A percentile compares a stretch with the other conserved stretches of the same genome.
phyloP scores from a whole-genome alignment of 2,888 invertebrate genomes.

The Cephus nigrinus region DNA sequence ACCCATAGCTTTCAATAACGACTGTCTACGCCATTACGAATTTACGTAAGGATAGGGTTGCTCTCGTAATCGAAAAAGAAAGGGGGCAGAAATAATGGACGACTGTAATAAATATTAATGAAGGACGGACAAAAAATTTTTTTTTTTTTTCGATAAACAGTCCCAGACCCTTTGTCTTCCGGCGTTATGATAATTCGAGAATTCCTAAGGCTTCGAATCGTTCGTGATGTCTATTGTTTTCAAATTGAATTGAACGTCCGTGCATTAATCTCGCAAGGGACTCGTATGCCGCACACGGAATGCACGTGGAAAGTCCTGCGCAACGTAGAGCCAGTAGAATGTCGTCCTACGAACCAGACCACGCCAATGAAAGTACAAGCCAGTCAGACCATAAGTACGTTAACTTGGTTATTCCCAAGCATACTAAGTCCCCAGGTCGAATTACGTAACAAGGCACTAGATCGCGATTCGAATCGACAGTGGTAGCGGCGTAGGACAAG shows the following conservation, averaged over 20 bases:
- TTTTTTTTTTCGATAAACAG: neutral
- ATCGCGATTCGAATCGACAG: neutral
- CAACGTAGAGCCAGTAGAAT: slow-evolving; percentile 37
- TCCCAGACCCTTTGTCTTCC: neutral
- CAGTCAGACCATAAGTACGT: neutral
- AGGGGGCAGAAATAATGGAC: neutral
- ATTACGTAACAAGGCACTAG: neutral
- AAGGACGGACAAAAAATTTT: neutral
- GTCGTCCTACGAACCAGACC: slow-evolving; percentile 44
- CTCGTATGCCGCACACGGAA: neutral
- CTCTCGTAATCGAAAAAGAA: neutral
- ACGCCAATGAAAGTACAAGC: slow-evolving; percentile 48
- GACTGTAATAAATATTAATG: neutral
- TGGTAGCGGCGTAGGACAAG: neutral
- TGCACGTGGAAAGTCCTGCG: slow-evolving; percentile 43
- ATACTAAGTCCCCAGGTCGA: neutral
- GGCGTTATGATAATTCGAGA: neutral
- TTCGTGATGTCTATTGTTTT: neutral
- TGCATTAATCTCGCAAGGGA: neutral
- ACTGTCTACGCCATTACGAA: neutral
- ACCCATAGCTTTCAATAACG: neutral
- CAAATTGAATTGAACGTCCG: neutral
- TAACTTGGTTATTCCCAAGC: neutral
- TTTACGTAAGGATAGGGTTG: neutral
- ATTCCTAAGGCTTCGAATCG: neutral